These are phyloP conservation scores for Nettapus auritus DNA, from an alignment of 2,113 vertebrate species.

Conservation along the genomic window DNA sequence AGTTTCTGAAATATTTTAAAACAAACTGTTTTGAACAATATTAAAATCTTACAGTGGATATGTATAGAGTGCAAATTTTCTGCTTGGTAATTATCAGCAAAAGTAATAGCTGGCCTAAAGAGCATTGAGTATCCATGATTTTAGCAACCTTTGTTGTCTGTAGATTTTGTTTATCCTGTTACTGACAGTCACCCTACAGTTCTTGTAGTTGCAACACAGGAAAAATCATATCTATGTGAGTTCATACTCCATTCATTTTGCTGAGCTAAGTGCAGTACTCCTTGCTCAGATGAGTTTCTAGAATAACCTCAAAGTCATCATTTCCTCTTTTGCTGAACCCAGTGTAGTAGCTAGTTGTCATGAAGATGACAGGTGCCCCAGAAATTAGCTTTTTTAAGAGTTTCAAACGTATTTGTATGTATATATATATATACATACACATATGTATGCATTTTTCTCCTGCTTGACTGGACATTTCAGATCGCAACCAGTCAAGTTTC, in stretches of 20 bases:
- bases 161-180: background rate
- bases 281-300: background rate
- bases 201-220: background rate
- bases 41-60: background rate
- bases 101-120: background rate
- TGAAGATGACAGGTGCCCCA: background rate
- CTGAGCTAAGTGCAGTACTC: background rate
- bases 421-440: fast-evolving
- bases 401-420: background rate
- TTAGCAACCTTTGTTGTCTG: background rate
- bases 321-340: background rate
- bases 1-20: background rate
- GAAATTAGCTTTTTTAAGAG: background rate
- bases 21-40: background rate
- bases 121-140: background rate
- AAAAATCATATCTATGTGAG: background rate
- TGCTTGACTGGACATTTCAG: background rate
- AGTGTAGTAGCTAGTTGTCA: background rate
- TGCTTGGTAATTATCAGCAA: background rate
- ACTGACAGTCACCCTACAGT: background rate
- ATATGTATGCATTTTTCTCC: background rate
- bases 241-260: background rate
- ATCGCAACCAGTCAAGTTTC: background rate
- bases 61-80: background rate
- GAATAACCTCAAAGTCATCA: background rate